Percentiles rank a stretch among this genome's conserved stretches.
Conservation (phyloP, 2,888 invertebrate species). For the Polia nebulosa region DNA sequence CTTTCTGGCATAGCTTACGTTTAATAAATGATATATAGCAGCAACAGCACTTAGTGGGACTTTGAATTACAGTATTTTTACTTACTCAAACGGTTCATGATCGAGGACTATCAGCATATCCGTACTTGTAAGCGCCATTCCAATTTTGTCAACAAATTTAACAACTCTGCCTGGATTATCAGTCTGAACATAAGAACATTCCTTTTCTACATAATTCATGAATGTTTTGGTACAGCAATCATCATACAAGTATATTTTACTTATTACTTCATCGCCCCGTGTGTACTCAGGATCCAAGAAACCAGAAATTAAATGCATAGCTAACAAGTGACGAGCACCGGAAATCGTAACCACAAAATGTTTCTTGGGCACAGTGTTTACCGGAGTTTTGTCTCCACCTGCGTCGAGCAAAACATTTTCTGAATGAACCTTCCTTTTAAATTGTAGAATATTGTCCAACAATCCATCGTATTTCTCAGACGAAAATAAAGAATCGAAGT, state of each 20-base stretch:
- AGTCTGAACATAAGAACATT: constrained; percentile 79
- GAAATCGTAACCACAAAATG: constrained; percentile 79
- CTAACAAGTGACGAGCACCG: constrained; percentile 78
- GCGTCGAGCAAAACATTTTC: constrained; percentile 49
- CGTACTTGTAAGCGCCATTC: constrained; percentile 84
- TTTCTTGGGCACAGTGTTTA: constrained; percentile 56
- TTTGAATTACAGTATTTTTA: constrained; percentile 22
- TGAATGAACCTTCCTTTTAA: constrained; percentile 70
- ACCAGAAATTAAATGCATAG: constrained; percentile 81
- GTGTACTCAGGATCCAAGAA: constrained; percentile 74
- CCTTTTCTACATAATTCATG: constrained; percentile 79
- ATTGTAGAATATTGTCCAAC: constrained; percentile 76
- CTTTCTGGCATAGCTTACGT: too few species aligned
- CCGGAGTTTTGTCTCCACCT: constrained; percentile 30
- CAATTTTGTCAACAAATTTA: constrained; percentile 83
- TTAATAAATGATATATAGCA: too few species aligned
- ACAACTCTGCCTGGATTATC: constrained; percentile 78
- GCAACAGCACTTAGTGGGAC: background rate
- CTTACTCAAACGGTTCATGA: constrained; percentile 83
- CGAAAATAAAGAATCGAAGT: constrained; percentile 80
- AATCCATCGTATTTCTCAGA: constrained; percentile 77
- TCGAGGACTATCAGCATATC: constrained; percentile 90
- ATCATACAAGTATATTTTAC: constrained; percentile 83
- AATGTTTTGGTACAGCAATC: constrained; percentile 72
- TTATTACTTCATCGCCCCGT: constrained; percentile 70